Percentiles rank a stretch among this genome's conserved stretches.
These are phyloP conservation scores for Polydrusus tereticollis DNA, from an alignment of 2,888 invertebrate genomes.

Conservation along the genomic window DNA sequence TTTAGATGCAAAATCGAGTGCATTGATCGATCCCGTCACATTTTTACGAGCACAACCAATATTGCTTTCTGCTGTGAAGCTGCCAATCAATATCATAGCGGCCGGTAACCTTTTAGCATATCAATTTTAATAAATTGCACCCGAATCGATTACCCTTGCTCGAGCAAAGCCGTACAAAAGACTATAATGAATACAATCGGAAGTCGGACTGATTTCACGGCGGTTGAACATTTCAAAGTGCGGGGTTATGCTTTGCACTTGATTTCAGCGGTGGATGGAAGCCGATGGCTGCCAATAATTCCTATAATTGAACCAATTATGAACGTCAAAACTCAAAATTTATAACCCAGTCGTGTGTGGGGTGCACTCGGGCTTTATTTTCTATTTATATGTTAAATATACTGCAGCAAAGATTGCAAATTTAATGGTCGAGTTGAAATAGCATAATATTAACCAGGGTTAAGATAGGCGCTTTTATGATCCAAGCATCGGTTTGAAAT, in stretches of 20 bases:
- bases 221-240: conserved; percentile 51
- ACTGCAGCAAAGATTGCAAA: background rate
- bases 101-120: conserved; percentile 49
- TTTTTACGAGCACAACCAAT: conserved; percentile 38
- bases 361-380: conserved; percentile 11
- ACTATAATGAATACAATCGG: conserved; percentile 59
- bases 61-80: conserved; percentile 41
- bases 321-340: conserved; percentile 34
- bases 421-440: no score
- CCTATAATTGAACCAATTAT: conserved; percentile 46
- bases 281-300: conserved; percentile 38
- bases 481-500: no score
- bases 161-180: conserved; percentile 57
- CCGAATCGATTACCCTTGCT: conserved; percentile 56
- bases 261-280: conserved; percentile 27
- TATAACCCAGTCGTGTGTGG: conserved; percentile 10
- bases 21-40: conserved; percentile 40
- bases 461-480: no score
- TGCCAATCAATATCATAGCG: conserved; percentile 36
- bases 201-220: conserved; percentile 59
- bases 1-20: conserved; percentile 43
- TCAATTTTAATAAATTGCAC: conserved; percentile 54
- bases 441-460: no score
- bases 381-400: conserved; percentile 39
- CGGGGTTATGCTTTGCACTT: conserved; percentile 34